Evolutionary conservation across 1,140 invertebrate species (phyloP).

Genomic region (Trigoniulus corallinus): DNA sequence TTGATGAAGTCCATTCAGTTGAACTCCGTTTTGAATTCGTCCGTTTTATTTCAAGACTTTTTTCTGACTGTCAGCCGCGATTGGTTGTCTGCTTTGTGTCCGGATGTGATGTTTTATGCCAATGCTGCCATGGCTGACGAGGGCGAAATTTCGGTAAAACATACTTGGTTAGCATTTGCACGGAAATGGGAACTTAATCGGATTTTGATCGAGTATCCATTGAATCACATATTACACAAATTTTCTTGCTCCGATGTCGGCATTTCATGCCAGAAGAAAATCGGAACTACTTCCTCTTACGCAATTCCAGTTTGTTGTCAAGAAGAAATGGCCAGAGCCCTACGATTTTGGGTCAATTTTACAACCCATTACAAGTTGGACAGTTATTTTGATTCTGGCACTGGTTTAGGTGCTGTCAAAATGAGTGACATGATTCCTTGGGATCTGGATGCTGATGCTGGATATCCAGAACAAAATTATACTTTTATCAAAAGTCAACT

Average conservation of each 20-base stretch:
- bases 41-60: background rate
- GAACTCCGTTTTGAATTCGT: slow-evolving; percentile 9
- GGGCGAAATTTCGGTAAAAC: background rate
- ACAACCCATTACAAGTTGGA: slow-evolving; percentile 7
- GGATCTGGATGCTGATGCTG: slow-evolving; percentile 19
- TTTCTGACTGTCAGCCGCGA: background rate
- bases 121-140: too few species aligned
- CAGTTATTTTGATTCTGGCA: slow-evolving; percentile 18
- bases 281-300: background rate
- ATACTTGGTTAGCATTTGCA: slow-evolving; percentile 12
- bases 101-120: slow-evolving; percentile 14
- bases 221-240: too few species aligned
- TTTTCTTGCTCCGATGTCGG: slow-evolving; percentile 14
- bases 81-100: background rate
- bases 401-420: slow-evolving; percentile 20
- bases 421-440: slow-evolving; percentile 19
- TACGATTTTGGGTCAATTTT: slow-evolving; percentile 9
- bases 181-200: slow-evolving; percentile 14
- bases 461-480: slow-evolving; percentile 12
- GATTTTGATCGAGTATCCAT: slow-evolving; percentile 7
- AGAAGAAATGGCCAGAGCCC: slow-evolving; percentile 9
- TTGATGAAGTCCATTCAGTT: slow-evolving; percentile 11
- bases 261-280: slow-evolving; percentile 8
- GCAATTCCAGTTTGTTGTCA: slow-evolving; percentile 15
- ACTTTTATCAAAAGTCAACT: slow-evolving; percentile 10